Conservation (phyloP, 2,797 vertebrate species). For the Stomatorhinus walkeri region DNA sequence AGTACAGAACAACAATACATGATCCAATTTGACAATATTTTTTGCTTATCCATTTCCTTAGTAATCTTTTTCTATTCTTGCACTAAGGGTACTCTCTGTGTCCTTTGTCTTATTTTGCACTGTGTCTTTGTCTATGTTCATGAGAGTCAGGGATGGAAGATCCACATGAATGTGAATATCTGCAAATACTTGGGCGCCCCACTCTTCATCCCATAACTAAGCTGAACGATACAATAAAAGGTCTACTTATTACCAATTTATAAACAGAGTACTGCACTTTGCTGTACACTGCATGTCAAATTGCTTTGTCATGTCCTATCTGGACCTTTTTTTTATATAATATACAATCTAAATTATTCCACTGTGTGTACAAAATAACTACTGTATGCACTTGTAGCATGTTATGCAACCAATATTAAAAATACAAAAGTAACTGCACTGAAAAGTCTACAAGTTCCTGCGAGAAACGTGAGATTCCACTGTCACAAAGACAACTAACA, state of each 20-base stretch:
- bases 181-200: background rate
- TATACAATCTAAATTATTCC: background rate
- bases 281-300: background rate
- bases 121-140: background rate
- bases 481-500: no score
- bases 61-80: background rate
- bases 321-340: background rate
- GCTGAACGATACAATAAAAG: background rate
- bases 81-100: background rate
- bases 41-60: background rate
- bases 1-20: background rate
- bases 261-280: background rate
- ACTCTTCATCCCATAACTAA: background rate
- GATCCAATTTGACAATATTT: background rate
- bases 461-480: no score
- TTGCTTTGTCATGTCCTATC: background rate
- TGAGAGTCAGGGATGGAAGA: background rate
- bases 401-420: background rate
- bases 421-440: background rate
- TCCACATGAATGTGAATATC: background rate
- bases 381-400: background rate
- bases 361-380: background rate
- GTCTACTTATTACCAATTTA: background rate
- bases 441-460: no score
- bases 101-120: background rate